These are phyloP conservation scores for Alloscopus bannaensis DNA, from an alignment of 2,888 invertebrate genomes.

Conservation along the genomic window DNA sequence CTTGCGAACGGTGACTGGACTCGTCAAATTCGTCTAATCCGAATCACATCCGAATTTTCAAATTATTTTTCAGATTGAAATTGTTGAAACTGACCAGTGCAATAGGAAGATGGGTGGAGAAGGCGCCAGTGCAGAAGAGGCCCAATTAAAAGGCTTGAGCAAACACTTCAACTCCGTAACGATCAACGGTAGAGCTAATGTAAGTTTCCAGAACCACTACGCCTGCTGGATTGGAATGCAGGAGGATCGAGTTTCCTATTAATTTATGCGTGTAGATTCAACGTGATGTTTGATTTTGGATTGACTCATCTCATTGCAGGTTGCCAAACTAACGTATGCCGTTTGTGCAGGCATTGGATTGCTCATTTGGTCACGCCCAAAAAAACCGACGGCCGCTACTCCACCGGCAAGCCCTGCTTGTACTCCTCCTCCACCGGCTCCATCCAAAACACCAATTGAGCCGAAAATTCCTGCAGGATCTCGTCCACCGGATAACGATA, in stretches of 20 bases:
- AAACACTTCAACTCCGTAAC: slow-evolving; percentile 61
- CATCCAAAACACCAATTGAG: background rate
- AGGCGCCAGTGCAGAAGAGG: slow-evolving; percentile 25
- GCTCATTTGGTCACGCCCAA: slow-evolving; percentile 29
- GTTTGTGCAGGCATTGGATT: slow-evolving; percentile 39
- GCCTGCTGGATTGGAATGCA: background rate
- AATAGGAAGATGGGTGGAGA: slow-evolving; percentile 38
- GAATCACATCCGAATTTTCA: too few relatives aligned
- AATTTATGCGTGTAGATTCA: background rate
- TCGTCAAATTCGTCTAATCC: too few relatives aligned
- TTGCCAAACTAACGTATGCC: slow-evolving; percentile 60
- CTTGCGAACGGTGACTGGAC: too few relatives aligned
- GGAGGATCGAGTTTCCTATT: background rate
- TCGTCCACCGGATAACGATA: too few relatives aligned
- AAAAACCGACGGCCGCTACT: slow-evolving; percentile 24
- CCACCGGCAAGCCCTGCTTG: too few relatives aligned
- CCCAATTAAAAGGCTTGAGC: slow-evolving; percentile 48
- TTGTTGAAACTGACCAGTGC: too few relatives aligned
- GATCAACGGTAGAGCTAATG: slow-evolving; percentile 57
- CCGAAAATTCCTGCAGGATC: background rate
- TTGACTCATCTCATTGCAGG: slow-evolving; percentile 32
- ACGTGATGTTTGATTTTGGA: background rate
- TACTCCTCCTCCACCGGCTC: background rate
- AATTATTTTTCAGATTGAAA: too few relatives aligned
- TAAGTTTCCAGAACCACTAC: slow-evolving; percentile 26